phyloP scores from a whole-genome alignment of 2,797 vertebrate genomes.

The Platyrinchus mystaceus region DNA sequence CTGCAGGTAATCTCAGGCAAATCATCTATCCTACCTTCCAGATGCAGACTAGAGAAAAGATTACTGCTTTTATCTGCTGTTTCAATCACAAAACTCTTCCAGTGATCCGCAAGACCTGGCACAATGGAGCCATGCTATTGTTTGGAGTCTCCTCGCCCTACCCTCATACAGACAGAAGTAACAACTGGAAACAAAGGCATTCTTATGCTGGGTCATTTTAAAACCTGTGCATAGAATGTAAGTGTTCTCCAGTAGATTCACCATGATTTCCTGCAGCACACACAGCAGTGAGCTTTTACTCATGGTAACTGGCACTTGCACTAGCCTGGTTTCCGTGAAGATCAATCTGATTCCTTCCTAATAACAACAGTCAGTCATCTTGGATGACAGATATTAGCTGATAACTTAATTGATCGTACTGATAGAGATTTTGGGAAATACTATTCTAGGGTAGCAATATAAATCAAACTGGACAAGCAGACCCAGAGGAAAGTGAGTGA shows the following conservation, averaged over 20 bases:
- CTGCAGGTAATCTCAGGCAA: neutral
- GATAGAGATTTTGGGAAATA: conserved; percentile 27
- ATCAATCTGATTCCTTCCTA: neutral
- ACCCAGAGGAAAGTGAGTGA: conserved; percentile 13
- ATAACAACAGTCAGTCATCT: neutral
- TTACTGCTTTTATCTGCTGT: neutral
- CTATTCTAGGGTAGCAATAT: conserved; percentile 23
- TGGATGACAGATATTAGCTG: neutral
- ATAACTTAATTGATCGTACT: conserved; percentile 24
- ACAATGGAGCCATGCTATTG: fast-evolving
- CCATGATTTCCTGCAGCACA: neutral
- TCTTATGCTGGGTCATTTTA: neutral
- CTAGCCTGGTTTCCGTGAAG: neutral
- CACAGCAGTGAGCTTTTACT: neutral
- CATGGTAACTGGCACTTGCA: neutral
- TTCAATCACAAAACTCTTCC: neutral
- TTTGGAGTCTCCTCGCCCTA: neutral
- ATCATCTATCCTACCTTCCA: neutral
- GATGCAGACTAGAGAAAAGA: neutral
- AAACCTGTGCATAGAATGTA: neutral
- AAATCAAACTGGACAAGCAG: neutral
- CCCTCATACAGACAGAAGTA: neutral
- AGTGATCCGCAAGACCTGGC: neutral
- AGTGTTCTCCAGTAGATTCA: neutral
- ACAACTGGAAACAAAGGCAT: neutral